Base-by-base conservation (phyloP, 2,888 invertebrate genomes). In the Mycalesis mineus region DNA sequence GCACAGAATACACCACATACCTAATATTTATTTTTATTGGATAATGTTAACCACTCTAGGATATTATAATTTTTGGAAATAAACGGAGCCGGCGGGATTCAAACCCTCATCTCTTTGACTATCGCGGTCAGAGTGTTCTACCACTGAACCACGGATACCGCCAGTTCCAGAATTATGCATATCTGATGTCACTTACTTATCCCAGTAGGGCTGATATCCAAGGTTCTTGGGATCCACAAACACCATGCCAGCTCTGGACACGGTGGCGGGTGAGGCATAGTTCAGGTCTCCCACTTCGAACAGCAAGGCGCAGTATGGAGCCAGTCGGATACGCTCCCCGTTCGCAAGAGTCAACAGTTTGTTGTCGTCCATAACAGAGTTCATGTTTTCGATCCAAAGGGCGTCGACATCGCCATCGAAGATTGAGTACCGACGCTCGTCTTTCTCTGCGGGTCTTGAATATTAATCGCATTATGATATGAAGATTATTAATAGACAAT, bases 301-400 rank as follows among this genome's bases (percentile, higher is more conserved):
- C 47, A 98, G 85, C 60, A 98, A 82, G 29, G 95, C 93, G 79
- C 96, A 95, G 80, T 96, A 93, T 60, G 93, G 92, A 72, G 95
- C 94, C 58, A 97, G 88, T 60, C 96, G 91, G 63, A 97, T 96
- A 62, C 97, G 91, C 84, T 98, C 96, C 56, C 97, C 97, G 78
- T 97, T 98, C 4, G 97, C 96, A 58, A 98, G 87, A 0, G 97
- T 98, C 55, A 98, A 85, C 41, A 97, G 86, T 74, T 94, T 95
- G 77, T 97, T 98, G 80, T 98, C 97, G 74, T 98, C 98, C 97
- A 98, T 97, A 1, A 98, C 97, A 0, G 97, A 97, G 87, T 97
- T 98, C 97, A 98, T 97, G 84, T 97, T 98, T 84, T 98, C 98
- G 65, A 98, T 96, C 97, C 97, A 98, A 40, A 97, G 90, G 0